Evolutionary conservation across 1,140 invertebrate genomes (phyloP).

Genomic region (Chelonus insularis): DNA sequence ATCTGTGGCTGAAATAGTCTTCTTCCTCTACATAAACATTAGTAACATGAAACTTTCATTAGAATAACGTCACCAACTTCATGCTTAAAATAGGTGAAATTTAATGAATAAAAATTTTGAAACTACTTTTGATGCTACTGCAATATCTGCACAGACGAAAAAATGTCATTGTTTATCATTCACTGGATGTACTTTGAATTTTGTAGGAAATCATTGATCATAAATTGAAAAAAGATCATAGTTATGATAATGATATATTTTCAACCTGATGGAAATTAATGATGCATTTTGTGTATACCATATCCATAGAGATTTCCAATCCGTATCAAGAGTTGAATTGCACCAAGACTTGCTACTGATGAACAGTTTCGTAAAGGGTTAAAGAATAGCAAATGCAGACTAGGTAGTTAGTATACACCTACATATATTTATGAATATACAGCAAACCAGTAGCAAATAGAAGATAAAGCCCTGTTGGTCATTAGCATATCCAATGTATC

Average conservation of each 20-base stretch:
- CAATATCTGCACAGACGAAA: no score
- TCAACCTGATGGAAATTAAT: constrained; percentile 42
- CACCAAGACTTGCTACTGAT: background rate
- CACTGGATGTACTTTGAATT: background rate
- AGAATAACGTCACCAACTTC: no score
- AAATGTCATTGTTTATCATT: no score
- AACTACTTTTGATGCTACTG: no score
- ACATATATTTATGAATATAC: background rate
- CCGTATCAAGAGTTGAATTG: background rate
- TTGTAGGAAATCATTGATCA: constrained; percentile 37
- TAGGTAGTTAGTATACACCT: background rate
- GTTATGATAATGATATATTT: constrained; percentile 39
- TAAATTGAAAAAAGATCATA: constrained; percentile 44
- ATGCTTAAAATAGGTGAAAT: no score
- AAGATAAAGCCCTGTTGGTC: constrained; percentile 34
- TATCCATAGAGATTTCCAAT: no score
- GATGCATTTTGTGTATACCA: constrained; percentile 40
- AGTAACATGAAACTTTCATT: no score
- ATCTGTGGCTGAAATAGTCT: no score
- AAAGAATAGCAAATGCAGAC: background rate
- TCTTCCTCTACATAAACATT: no score
- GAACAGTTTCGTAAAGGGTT: background rate
- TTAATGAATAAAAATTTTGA: no score
- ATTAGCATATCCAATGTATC: constrained; percentile 26
- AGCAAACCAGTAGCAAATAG: constrained; percentile 26